Evolutionary conservation across 2,888 invertebrate species (phyloP), one percentile per base, ranked within the genome.

Genomic region (Oscheius sp.): DNA sequence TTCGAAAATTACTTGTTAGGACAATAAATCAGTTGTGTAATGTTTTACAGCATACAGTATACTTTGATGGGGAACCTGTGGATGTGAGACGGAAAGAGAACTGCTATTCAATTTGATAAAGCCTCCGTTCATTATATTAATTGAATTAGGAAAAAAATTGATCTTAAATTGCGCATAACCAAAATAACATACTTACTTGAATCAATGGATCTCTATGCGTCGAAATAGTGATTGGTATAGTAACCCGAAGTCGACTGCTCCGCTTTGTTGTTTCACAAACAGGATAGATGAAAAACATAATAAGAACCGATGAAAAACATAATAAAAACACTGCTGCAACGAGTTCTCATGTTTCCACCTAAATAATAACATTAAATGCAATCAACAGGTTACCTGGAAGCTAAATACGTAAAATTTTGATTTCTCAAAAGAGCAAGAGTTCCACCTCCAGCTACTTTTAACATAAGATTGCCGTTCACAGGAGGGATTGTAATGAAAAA

Each of bases 401-500:
- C n/a, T n/a, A n/a, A n/a, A n/a, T n/a, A n/a, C 8, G 75, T 74
- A 49, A 80, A 80, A 38, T 78, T 78, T 8, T 68, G 61, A 17
- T 64, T 61, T 9, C 66, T 51, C 1, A 49, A 56, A 12, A 63
- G 26, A 24, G 44, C 49, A 17, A 38, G 20, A n/a, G 36, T 64
- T 3, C 64, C 64, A n/a, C 64, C 64, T 6, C 44, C 54, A 22
- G 24, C 17, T 8, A 67, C 57, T 51, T 62, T 54, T 69, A 74
- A 54, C 20, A 59, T 38, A 2, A 77, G 65, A 41, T 62, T 62
- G 12, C 84, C 84, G 54, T 82, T 75, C 12, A 75, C 67, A 0
- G 86, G 82, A 8, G 79, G 74, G 2, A 76, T 67, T 32, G 74
- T 77, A 5, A 85, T 57, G 4, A 76, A 75, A 62, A 85, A 85